These are phyloP conservation scores for Orchesellides sinensis DNA, from an alignment of 2,888 invertebrate species.

Conservation along the genomic window DNA sequence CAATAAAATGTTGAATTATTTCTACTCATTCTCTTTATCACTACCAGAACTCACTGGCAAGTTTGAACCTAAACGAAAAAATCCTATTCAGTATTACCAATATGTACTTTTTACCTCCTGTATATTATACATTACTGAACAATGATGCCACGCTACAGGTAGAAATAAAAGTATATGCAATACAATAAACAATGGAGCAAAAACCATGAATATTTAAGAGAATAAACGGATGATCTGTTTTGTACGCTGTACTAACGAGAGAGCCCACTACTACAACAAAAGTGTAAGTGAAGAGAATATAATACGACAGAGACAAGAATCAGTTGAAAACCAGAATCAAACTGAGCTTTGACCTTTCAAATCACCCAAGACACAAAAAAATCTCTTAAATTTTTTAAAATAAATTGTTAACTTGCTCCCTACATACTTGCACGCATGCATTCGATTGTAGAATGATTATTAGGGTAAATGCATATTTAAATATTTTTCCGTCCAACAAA, in stretches of 20 bases:
- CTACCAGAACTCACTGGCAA: not conserved
- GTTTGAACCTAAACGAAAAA: too few relatives aligned
- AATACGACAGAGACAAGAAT: not conserved
- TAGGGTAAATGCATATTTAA: too few relatives aligned
- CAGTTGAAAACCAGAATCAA: slow-evolving; percentile 20
- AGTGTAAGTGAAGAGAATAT: slow-evolving; percentile 39
- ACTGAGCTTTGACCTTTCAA: slow-evolving; percentile 42
- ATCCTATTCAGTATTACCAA: too few relatives aligned
- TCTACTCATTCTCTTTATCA: slow-evolving; percentile 9
- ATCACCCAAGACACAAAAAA: slow-evolving; percentile 18
- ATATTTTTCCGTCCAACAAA: too few relatives aligned
- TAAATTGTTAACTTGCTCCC: not conserved
- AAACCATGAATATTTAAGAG: slow-evolving; percentile 2
- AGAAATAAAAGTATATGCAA: too few relatives aligned
- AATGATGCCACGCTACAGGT: not conserved
- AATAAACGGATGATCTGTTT: not conserved
- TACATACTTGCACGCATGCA: too few relatives aligned
- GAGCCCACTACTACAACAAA: slow-evolving; percentile 17
- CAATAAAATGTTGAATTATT: slow-evolving; percentile 21
- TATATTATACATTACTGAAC: too few relatives aligned
- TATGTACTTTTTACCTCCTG: too few relatives aligned
- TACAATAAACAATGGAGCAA: slow-evolving; percentile 1
- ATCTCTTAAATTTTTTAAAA: not conserved
- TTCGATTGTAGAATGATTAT: too few relatives aligned
- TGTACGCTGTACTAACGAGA: not conserved